Evolutionary conservation across 2,797 vertebrate species (phyloP), one percentile per base, ranked within the genome.

Genomic region (Sebastiscus albofasciatus): DNA sequence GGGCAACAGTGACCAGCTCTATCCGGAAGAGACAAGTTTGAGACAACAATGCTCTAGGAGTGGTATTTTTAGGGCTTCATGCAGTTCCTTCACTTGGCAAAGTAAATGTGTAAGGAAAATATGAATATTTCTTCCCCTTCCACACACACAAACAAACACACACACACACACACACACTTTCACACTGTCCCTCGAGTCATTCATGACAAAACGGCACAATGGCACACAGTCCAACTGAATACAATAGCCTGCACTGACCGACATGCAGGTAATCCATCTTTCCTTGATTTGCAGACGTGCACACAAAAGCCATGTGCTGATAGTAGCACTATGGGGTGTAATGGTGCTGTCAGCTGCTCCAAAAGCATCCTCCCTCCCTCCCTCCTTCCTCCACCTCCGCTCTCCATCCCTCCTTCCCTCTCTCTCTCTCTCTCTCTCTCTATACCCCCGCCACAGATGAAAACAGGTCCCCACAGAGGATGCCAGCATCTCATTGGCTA

Each of bases 401-500:
- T 55, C 72, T 67, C 61, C 55, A 33, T 75, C 61, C 56, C 62
- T 74, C 75, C 42, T 70, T 79, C 59, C 56, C 72, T 67, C 46
- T 70, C 74, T 39, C 64, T 34, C 77, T 18, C 56, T 76, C 75
- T 71, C 84, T 24, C 29, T 68, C 72, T 72, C 71, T 80, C 68
- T 68, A 27, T 83, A 33, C 86, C 79, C 78, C 76, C 75, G 75
- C 75, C 87, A 81, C 83, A 83, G 87, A 89, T 79, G 89, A 93
- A 87, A 91, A 91, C 90, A 79, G 89, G 90, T 94, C 92, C 91
- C 91, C 88, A 94, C 85, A 89, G 94, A 91, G 87, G 84, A 91
- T 81, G 80, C 88, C 61, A 68, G 90, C 65, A 56, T 93, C 93
- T 93, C 89, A 96, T 95, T 96, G 95, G 95, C 91, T 93, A 90